phyloP scores from a whole-genome alignment of 2,113 vertebrate species.

The Otolemur garnettii region DNA sequence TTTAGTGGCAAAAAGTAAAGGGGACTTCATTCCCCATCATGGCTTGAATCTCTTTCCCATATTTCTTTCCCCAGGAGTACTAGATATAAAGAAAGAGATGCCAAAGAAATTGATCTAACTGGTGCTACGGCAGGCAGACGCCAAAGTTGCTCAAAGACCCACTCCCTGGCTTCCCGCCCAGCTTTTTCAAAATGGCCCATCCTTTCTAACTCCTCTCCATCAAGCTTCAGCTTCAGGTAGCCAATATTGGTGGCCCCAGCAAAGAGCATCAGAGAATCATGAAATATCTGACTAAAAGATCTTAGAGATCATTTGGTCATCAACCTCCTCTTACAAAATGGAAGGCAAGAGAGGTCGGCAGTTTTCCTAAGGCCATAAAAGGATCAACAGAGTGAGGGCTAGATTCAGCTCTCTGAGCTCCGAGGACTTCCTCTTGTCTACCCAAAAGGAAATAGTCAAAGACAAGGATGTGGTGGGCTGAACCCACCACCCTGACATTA shows the following conservation, averaged over 20 bases:
- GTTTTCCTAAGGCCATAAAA: not conserved
- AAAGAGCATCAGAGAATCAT: accelerated
- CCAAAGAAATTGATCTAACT: not conserved
- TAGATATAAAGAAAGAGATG: conserved; percentile 26
- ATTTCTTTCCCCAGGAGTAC: not conserved
- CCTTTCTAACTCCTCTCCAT: not conserved
- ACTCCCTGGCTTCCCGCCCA: not conserved
- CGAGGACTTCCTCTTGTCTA: not conserved
- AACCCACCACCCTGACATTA: not conserved
- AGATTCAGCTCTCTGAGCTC: not conserved
- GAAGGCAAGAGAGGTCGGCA: not conserved
- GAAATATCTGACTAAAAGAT: not conserved
- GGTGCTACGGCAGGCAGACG: not conserved
- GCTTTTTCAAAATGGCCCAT: not conserved
- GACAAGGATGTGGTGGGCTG: not conserved
- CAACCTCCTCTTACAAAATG: not conserved
- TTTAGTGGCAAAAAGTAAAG: not conserved
- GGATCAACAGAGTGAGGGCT: not conserved
- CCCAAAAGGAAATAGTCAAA: not conserved
- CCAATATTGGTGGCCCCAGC: not conserved
- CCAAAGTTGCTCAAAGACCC: not conserved
- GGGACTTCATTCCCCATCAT: not conserved
- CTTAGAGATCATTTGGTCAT: not conserved
- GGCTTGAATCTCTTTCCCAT: not conserved
- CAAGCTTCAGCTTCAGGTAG: not conserved